These are phyloP conservation scores for Heterodera schachtii DNA, from an alignment of 1,140 invertebrate genomes.

Conservation along the genomic window DNA sequence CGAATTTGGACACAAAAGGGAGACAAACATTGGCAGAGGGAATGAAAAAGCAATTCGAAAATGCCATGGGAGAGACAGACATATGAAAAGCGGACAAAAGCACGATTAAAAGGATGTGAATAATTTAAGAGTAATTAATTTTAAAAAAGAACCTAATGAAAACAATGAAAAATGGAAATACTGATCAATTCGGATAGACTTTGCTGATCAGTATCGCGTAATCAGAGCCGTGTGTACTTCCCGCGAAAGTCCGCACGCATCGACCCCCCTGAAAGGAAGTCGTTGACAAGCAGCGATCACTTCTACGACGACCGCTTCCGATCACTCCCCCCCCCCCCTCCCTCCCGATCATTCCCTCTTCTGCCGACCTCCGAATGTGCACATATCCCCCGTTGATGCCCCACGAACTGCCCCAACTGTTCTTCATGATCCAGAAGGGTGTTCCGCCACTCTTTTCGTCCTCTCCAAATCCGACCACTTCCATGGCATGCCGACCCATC, in stretches of 20 bases:
- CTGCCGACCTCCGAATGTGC: slow-evolving; percentile 28
- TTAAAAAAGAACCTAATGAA: too few species aligned
- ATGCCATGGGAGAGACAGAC: background rate
- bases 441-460: slow-evolving; percentile 23
- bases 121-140: too few species aligned
- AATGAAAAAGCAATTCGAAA: background rate
- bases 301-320: background rate
- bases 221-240: slow-evolving; percentile 25
- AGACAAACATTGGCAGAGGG: background rate
- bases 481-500: slow-evolving; percentile 44
- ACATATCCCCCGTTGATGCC: slow-evolving; percentile 44
- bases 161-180: background rate
- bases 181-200: background rate
- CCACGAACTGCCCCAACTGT: slow-evolving; percentile 39
- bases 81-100: background rate
- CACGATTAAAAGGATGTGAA: too few species aligned
- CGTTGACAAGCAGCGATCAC: background rate
- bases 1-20: background rate
- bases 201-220: slow-evolving; percentile 4
- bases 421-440: slow-evolving; percentile 47
- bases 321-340: background rate
- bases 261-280: slow-evolving; percentile 34
- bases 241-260: slow-evolving; percentile 42
- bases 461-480: slow-evolving; percentile 46
- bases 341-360: too few species aligned